These are phyloP conservation scores for Pygocentrus nattereri DNA, from an alignment of 2,797 vertebrate species.

Conservation along the genomic window DNA sequence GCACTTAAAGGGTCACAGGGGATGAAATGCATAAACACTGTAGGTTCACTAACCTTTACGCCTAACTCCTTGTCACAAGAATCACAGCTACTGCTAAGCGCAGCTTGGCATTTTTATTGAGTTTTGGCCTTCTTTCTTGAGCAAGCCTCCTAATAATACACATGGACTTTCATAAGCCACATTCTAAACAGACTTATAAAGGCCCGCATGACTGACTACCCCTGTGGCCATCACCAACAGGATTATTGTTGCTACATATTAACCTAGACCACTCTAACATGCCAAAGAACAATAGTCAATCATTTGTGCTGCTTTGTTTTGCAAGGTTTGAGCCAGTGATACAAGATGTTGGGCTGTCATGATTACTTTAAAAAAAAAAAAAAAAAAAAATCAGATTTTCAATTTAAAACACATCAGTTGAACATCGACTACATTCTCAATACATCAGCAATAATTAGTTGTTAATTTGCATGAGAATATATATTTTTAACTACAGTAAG, in stretches of 20 bases:
- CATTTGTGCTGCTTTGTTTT: conserved; percentile 29
- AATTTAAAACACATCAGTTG: neutral
- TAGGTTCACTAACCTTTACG: too few species aligned
- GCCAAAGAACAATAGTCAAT: conserved; percentile 44
- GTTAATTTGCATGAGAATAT: neutral
- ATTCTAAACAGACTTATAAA: conserved; percentile 11
- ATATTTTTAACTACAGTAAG: neutral
- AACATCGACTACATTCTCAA: neutral
- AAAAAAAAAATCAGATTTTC: neutral
- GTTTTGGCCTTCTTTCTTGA: neutral
- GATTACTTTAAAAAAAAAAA: neutral
- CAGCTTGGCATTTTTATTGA: neutral
- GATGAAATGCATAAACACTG: conserved; percentile 22
- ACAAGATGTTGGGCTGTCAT: neutral
- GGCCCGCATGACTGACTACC: neutral
- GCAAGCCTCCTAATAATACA: neutral
- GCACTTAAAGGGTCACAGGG: conserved; percentile 10
- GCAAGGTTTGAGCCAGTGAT: conserved; percentile 26
- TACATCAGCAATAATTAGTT: neutral
- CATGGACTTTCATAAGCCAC: neutral
- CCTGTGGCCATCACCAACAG: neutral
- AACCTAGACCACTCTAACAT: conserved; percentile 19
- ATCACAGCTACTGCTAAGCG: neutral
- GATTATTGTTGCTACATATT: conserved; percentile 16
- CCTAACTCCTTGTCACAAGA: neutral